Evolutionary conservation across 2,888 invertebrate genomes (phyloP), one percentile per base, ranked within the genome.

Genomic region (Heliconius aoede): DNA sequence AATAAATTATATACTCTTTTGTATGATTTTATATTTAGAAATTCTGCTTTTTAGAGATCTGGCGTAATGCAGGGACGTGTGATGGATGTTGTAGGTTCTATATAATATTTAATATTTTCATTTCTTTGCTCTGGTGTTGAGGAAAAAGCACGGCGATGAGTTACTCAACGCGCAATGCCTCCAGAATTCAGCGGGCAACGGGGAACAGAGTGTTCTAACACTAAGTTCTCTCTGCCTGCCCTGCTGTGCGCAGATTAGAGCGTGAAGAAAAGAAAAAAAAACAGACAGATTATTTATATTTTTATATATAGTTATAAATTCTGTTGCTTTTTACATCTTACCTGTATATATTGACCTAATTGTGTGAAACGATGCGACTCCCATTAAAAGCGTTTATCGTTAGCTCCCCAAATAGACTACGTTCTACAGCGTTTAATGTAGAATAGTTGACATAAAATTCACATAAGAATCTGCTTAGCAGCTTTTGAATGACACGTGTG

Each of bases 361-460:
- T 40, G 24, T 40, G 36, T 36, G 8, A 64, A 64, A 24, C 11
- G 24, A 24, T 65, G 13, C 5, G 11, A 24, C 15, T n/a, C 62
- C 21, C 32, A 64, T 32, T 64, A n/a, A 64, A 64, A 64, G 32
- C 24, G 24, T 21, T 64, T 21, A 26, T 62, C 3, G 32, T 64
- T 64, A 64, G 21, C 62, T n/a, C n/a, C 30, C 21, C 7, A 64
- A 64, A 11, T 64, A 3, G n/a, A 0, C 21, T 18, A 32, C 4
- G 4, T 64, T 64, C 30, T 21, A 3, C 18, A 32, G 4, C 21
- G 30, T 24, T 64, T 21, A 32, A 64, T 32, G n/a, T n/a, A 32
- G 11, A 64, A 64, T 64, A 62, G 62, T 30, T 32, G n/a, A 36
- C 32, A 64, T 64, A 36, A 64, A 64, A 64, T 32, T 36, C 21